Evolutionary conservation across 2,888 invertebrate species (phyloP).

Genomic region (Elegia similella): DNA sequence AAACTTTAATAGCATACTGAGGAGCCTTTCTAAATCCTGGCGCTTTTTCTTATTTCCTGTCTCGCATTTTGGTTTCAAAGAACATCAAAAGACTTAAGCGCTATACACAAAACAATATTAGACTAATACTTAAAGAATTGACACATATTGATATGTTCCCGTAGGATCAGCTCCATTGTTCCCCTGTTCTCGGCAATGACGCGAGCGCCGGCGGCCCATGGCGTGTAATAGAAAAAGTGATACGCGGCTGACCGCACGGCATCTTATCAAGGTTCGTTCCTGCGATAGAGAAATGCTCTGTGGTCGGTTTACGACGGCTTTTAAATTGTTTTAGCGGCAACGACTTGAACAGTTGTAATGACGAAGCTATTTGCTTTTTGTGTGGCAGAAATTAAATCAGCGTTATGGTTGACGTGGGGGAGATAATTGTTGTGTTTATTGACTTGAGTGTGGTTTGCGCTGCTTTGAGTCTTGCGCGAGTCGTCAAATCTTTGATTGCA

Average conservation of each 20-base stretch:
- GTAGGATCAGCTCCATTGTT: conserved; percentile 26
- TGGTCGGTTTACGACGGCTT: conserved; percentile 27
- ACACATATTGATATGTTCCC: background rate
- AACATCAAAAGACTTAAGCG: too few relatives aligned
- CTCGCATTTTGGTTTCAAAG: too few relatives aligned
- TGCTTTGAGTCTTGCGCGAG: background rate
- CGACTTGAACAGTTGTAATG: conserved; percentile 11
- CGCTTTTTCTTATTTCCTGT: too few relatives aligned
- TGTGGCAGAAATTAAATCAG: conserved; percentile 12
- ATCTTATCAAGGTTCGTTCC: conserved; percentile 55
- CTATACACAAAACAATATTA: too few relatives aligned
- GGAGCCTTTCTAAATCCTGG: too few relatives aligned
- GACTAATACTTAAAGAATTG: too few relatives aligned
- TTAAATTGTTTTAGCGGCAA: conserved; percentile 18
- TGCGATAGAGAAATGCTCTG: conserved; percentile 38
- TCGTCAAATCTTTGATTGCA: too few relatives aligned
- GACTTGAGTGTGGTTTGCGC: background rate
- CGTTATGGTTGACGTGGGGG: conserved; percentile 9
- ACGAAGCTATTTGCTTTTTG: conserved; percentile 11
- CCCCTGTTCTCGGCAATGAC: conserved; percentile 34
- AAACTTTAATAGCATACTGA: too few relatives aligned
- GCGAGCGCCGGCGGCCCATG: conserved; percentile 41
- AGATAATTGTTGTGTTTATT: conserved; percentile 13
- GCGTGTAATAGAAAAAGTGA: conserved; percentile 75
- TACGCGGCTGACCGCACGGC: conserved; percentile 69